Conservation (phyloP, 2,113 vertebrate genomes). For the rabbit (Oryctolagus cuniculus) region DNA sequence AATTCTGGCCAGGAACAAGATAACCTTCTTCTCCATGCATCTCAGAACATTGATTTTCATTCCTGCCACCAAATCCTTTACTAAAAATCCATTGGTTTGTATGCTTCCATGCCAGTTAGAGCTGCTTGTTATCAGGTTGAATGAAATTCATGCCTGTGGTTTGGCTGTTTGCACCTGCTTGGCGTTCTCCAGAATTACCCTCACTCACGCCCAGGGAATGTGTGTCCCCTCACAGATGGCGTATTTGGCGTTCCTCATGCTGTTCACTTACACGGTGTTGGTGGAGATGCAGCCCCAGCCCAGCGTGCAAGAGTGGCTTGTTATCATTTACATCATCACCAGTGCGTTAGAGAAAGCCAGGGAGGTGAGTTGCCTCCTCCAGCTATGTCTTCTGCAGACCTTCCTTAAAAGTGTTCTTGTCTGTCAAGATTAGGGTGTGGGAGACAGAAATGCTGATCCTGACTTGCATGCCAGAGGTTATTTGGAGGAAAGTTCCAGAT, state of each 20-base stretch:
- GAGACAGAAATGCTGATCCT: neutral
- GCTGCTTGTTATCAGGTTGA: neutral
- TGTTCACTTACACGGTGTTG: conserved; percentile 95
- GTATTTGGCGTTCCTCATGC: conserved; percentile 95
- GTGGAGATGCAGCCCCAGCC: conserved; percentile 94
- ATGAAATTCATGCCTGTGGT: neutral
- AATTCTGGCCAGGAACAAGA: neutral
- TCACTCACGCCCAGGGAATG: conserved; percentile 33
- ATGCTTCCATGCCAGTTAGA: neutral
- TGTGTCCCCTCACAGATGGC: conserved; percentile 91
- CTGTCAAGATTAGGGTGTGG: neutral
- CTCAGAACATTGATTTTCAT: neutral
- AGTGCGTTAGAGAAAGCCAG: conserved; percentile 95
- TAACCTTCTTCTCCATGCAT: neutral
- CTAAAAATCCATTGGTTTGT: neutral
- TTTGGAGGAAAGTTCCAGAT: neutral
- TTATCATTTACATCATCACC: conserved; percentile 94
- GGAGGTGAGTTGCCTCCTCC: conserved; percentile 91
- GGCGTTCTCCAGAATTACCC: neutral
- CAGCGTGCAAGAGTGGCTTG: conserved; percentile 94
- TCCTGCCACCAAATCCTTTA: neutral
- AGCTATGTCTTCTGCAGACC: neutral
- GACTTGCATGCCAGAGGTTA: neutral
- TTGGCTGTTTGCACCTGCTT: neutral
- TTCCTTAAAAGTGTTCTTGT: neutral